phyloP scores from a whole-genome alignment of 2,797 vertebrate species.

The Pipistrellus kuhlii region DNA sequence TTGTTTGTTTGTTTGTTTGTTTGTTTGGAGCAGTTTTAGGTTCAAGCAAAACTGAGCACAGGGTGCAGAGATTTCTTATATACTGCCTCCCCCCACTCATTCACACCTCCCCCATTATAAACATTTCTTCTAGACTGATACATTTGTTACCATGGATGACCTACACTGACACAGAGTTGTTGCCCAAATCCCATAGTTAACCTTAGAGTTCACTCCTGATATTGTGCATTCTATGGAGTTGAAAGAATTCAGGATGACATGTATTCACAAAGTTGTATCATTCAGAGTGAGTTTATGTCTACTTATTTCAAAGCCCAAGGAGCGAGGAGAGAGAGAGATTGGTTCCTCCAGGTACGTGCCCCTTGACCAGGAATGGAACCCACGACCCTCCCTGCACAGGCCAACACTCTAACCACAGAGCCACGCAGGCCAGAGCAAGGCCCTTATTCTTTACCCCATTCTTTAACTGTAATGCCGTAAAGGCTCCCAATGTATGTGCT shows the following conservation, averaged over 20 bases:
- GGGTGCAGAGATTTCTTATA: neutral
- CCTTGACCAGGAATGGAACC: too few relatives aligned
- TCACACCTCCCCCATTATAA: neutral
- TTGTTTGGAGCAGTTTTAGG: neutral
- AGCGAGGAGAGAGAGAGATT: too few relatives aligned
- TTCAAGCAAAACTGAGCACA: neutral
- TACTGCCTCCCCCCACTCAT: neutral
- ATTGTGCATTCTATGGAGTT: neutral
- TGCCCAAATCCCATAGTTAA: neutral
- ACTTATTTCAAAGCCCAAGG: neutral
- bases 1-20: too few relatives aligned
- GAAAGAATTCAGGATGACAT: neutral
- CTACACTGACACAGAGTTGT: neutral
- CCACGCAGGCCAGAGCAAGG: too few relatives aligned
- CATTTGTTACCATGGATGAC: neutral
- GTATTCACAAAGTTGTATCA: neutral
- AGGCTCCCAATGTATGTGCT: neutral
- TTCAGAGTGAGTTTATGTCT: neutral
- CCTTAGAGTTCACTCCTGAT: neutral
- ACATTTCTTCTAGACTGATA: neutral
- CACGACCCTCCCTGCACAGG: too few relatives aligned
- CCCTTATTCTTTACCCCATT: too few relatives aligned
- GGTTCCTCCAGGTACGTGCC: too few relatives aligned
- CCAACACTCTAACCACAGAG: too few relatives aligned
- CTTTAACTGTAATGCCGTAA: neutral